phyloP scores from a whole-genome alignment of 2,888 invertebrate species.

The Cepaea hortensis region DNA sequence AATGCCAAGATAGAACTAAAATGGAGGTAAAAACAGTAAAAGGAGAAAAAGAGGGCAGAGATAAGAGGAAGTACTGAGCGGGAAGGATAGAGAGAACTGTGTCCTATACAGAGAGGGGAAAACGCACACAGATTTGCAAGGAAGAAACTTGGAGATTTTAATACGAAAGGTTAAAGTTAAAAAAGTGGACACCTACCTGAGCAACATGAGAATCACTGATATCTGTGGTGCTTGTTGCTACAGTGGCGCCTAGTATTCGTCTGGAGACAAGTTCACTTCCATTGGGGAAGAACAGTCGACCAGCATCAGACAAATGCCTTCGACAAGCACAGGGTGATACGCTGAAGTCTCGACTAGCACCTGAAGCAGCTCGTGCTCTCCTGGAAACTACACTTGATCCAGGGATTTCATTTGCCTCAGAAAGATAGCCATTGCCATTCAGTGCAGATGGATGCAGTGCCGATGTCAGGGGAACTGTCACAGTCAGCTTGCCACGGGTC shows the following conservation, averaged over 20 bases:
- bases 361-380: slow-evolving; percentile 27
- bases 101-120: too few species aligned
- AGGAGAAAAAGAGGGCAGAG: too few species aligned
- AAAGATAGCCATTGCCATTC: not conserved
- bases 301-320: slow-evolving; percentile 38
- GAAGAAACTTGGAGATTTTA: too few species aligned
- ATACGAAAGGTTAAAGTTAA: not conserved
- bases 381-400: slow-evolving; percentile 20
- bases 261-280: slow-evolving; percentile 23
- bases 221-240: slow-evolving; percentile 73
- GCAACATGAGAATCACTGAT: slow-evolving; percentile 70
- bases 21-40: too few species aligned
- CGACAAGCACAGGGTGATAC: slow-evolving; percentile 29
- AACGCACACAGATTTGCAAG: too few species aligned
- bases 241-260: slow-evolving; percentile 23
- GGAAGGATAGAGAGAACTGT: too few species aligned
- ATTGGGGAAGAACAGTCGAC: slow-evolving; percentile 33
- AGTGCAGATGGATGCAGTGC: not conserved
- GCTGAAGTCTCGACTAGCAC: slow-evolving; percentile 38
- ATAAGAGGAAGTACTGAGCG: too few species aligned
- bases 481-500: not conserved
- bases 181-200: slow-evolving; percentile 3
- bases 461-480: not conserved
- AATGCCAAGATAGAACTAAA: too few species aligned
- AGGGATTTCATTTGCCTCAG: not conserved